Percentiles rank a stretch among this genome's conserved stretches.
These are phyloP conservation scores for Lasioglossum baleicum DNA, from an alignment of 1,140 invertebrate genomes.

Conservation along the genomic window DNA sequence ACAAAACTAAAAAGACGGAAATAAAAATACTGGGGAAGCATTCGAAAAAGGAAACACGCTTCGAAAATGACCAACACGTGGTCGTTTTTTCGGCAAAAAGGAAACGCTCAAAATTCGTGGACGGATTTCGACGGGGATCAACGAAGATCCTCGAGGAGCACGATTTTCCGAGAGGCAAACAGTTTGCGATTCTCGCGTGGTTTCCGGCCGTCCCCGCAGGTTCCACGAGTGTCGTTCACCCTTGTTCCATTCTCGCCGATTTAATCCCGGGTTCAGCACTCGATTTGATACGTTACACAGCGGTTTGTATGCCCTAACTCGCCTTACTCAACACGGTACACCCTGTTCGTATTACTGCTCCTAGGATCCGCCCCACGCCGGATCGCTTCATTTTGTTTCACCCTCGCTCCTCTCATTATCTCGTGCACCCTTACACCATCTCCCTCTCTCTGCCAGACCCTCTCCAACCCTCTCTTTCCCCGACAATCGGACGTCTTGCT, in stretches of 20 bases:
- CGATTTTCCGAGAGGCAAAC: conserved; percentile 18
- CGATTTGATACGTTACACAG: conserved; percentile 80
- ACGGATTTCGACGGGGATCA: no score
- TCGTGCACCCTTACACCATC: conserved; percentile 28
- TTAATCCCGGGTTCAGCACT: conserved; percentile 80
- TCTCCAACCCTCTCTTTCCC: not conserved
- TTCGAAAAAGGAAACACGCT: no score
- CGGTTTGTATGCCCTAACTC: conserved; percentile 70
- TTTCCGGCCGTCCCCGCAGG: conserved; percentile 48
- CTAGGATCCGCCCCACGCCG: conserved; percentile 59
- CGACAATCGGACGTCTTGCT: conserved; percentile 1
- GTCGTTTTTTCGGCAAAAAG: no score
- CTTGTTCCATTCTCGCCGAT: conserved; percentile 63
- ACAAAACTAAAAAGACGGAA: no score
- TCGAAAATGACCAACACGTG: no score
- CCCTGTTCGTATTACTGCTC: conserved; percentile 67
- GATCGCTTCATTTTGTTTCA: conserved; percentile 62
- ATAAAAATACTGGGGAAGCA: no score
- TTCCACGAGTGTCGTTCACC: conserved; percentile 44
- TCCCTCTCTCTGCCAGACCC: not conserved
- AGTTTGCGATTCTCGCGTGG: conserved; percentile 15
- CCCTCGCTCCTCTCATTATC: conserved; percentile 50
- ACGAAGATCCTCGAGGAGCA: not conserved
- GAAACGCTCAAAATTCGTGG: no score
- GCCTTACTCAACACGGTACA: conserved; percentile 59